Conservation (phyloP, 2,888 invertebrate species). For the Acronicta alni region DNA sequence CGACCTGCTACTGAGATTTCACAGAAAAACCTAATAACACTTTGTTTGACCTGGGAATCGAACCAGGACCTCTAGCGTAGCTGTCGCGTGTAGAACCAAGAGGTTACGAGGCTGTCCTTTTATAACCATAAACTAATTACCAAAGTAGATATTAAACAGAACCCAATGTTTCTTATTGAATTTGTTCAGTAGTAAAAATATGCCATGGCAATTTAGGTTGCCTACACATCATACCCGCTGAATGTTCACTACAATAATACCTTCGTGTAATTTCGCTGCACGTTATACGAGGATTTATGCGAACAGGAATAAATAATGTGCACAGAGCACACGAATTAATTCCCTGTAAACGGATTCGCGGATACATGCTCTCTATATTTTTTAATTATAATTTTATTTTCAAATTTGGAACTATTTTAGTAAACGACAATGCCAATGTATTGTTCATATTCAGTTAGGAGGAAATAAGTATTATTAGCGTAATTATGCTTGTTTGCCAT, state of each 20-base stretch:
- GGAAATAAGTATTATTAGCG: too few species aligned
- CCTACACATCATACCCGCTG: conserved; percentile 6
- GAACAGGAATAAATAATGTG: conserved; percentile 56
- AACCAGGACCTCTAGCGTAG: too few species aligned
- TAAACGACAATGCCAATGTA: not conserved
- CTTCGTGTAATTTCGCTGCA: conserved; percentile 35
- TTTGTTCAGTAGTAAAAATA: not conserved
- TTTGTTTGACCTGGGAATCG: too few species aligned
- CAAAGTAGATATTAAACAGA: too few species aligned
- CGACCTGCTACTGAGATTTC: too few species aligned
- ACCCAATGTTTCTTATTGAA: not conserved
- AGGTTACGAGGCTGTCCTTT: too few species aligned
- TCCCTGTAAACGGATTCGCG: conserved; percentile 54
- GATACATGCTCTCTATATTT: conserved; percentile 46
- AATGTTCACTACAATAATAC: conserved; percentile 38
- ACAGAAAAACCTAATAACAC: too few species aligned
- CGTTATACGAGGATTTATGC: conserved; percentile 50
- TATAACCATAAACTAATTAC: too few species aligned
- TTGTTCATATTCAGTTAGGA: conserved; percentile 13
- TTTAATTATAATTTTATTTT: conserved; percentile 43
- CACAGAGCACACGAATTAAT: conserved; percentile 50
- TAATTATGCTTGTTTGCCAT: too few species aligned
- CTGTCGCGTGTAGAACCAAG: too few species aligned
- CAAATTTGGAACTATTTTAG: conserved; percentile 31
- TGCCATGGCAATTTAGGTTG: not conserved